A percentile compares a stretch with the other conserved stretches of the same genome.
Conservation (phyloP, 2,888 invertebrate genomes). For the Yponomeuta malinellus region DNA sequence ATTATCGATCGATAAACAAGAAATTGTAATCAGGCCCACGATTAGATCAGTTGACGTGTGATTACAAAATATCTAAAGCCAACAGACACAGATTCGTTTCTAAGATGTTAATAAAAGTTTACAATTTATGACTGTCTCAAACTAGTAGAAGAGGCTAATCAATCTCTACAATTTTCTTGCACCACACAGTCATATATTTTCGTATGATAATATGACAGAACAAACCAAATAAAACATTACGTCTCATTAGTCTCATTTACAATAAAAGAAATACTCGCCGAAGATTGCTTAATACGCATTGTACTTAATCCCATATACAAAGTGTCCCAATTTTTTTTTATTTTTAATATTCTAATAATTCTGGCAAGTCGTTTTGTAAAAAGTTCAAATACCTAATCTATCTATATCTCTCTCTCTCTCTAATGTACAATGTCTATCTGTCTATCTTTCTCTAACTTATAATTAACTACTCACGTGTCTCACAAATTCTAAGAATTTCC, state of each 20-base stretch:
- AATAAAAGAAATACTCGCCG: neutral
- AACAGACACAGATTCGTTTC: neutral
- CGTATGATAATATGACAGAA: neutral
- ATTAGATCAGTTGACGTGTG: neutral
- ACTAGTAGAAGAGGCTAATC: neutral
- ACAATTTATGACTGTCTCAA: neutral
- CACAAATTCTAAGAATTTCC: too few species aligned
- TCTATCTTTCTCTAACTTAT: too few species aligned
- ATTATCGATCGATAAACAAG: neutral
- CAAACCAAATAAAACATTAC: neutral
- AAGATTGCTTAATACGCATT: neutral
- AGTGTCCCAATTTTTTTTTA: too few species aligned
- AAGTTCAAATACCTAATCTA: too few species aligned
- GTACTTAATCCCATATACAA: neutral
- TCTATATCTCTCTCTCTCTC: too few species aligned
- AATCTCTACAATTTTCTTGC: neutral
- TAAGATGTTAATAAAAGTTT: neutral
- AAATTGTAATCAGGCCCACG: neutral
- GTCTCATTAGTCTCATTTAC: neutral
- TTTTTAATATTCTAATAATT: too few species aligned
- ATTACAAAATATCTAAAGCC: neutral
- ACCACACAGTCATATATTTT: neutral
- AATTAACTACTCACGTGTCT: too few species aligned
- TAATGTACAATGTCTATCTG: too few species aligned
- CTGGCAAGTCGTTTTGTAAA: too few species aligned